Evolutionary conservation across 2,888 invertebrate genomes (phyloP).

Genomic region (Megaustenia siamemsis): DNA sequence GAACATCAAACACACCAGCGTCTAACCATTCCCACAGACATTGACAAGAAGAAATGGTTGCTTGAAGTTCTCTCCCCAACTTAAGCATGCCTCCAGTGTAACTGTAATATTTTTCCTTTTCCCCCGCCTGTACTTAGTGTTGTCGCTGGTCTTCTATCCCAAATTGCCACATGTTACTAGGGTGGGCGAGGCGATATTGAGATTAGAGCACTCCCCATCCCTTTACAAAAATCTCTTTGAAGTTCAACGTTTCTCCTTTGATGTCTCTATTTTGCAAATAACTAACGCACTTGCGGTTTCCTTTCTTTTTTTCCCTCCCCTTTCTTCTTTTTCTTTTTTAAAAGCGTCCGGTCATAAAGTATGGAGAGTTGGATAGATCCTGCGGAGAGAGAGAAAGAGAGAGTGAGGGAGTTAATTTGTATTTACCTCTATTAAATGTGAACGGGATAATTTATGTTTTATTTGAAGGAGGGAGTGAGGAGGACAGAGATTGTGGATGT

Average conservation of each 20-base stretch:
- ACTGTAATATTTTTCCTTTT: neutral
- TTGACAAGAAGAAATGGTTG: neutral
- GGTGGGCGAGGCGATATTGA: constrained; percentile 25
- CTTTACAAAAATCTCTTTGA: constrained; percentile 50
- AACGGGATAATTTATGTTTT: neutral
- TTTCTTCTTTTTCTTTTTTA: neutral
- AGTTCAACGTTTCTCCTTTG: constrained; percentile 44
- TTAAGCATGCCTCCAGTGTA: neutral
- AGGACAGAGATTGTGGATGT: too few relatives aligned
- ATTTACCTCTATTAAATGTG: neutral
- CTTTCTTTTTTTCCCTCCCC: constrained; percentile 9
- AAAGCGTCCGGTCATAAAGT: constrained; percentile 32
- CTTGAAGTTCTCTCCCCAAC: neutral
- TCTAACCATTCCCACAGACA: constrained; percentile 15
- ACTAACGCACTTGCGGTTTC: constrained; percentile 46
- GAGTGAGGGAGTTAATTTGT: neutral
- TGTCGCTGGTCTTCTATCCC: neutral
- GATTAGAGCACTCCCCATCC: constrained; percentile 38
- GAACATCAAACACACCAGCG: constrained; percentile 8
- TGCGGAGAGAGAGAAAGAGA: neutral
- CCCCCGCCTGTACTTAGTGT: neutral
- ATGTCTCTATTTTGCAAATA: constrained; percentile 53
- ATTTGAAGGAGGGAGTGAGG: neutral
- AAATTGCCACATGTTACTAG: constrained; percentile 34
- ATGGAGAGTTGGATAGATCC: neutral